These are phyloP conservation scores for Bungarus multicinctus DNA, from an alignment of 2,113 vertebrate genomes.

Conservation along the genomic window DNA sequence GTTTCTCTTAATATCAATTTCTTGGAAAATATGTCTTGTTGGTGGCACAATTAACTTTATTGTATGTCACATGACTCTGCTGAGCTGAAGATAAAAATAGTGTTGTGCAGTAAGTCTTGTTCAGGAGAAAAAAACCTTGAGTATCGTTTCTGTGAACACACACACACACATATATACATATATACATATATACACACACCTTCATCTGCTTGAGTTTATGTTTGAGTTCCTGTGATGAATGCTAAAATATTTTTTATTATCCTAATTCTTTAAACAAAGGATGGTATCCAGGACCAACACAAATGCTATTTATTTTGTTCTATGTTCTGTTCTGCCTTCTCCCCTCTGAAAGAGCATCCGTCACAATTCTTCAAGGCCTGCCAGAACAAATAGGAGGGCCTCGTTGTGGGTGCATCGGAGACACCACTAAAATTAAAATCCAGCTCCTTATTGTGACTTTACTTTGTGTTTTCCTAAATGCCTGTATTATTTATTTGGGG, in stretches of 20 bases:
- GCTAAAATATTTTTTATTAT: slow-evolving; percentile 44
- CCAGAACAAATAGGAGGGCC: slow-evolving; percentile 19
- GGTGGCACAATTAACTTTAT: slow-evolving; percentile 51
- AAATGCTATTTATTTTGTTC: slow-evolving; percentile 52
- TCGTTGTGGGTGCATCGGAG: not conserved
- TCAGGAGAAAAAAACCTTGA: slow-evolving; percentile 59
- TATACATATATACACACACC: not conserved
- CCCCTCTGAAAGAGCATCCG: slow-evolving; percentile 21
- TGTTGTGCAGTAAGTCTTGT: slow-evolving; percentile 54
- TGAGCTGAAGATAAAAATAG: slow-evolving; percentile 57
- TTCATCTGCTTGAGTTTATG: slow-evolving; percentile 32
- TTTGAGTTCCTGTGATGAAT: slow-evolving; percentile 59
- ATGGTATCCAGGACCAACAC: slow-evolving; percentile 58
- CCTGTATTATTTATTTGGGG: slow-evolving; percentile 52
- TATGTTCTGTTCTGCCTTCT: slow-evolving; percentile 25
- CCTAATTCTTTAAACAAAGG: slow-evolving; percentile 62
- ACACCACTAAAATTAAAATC: slow-evolving; percentile 17
- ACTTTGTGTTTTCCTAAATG: slow-evolving; percentile 58
- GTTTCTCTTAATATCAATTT: slow-evolving; percentile 54
- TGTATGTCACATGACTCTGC: slow-evolving; percentile 29
- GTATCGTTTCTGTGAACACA: slow-evolving; percentile 44
- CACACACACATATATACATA: slow-evolving; percentile 23
- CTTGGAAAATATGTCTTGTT: slow-evolving; percentile 52
- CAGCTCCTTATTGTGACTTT: slow-evolving; percentile 27
- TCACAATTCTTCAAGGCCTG: slow-evolving; percentile 28